Conservation (phyloP, 1,140 invertebrate species). For the Batillaria attramentaria region DNA sequence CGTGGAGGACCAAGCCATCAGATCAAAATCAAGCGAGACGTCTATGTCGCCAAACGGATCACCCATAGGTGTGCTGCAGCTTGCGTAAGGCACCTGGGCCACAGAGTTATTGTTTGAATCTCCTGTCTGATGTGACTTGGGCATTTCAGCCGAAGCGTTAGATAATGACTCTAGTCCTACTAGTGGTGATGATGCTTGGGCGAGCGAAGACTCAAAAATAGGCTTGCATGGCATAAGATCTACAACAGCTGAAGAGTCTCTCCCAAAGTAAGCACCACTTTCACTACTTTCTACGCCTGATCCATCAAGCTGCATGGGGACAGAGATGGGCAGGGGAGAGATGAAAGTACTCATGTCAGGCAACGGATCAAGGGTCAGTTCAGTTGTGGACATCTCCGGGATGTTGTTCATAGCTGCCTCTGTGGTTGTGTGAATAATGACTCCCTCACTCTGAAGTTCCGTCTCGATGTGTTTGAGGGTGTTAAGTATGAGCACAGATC, state of each 20-base stretch:
- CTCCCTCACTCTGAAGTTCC: constrained; percentile 88
- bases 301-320: constrained; percentile 20
- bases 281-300: neutral
- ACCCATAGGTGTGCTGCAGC: neutral
- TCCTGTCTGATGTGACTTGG: constrained; percentile 4
- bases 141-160: too few relatives aligned
- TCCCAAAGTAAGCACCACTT: neutral
- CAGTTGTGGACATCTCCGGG: constrained; percentile 34
- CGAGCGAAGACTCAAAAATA: too few relatives aligned
- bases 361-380: constrained; percentile 54
- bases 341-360: constrained; percentile 40
- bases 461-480: constrained; percentile 91
- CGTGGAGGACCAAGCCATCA: constrained; percentile 7
- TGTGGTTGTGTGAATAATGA: constrained; percentile 55
- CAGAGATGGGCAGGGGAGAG: neutral
- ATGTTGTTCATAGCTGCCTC: constrained; percentile 53
- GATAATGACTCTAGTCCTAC: too few relatives aligned
- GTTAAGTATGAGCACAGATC: constrained; percentile 95
- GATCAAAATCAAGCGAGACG: neutral
- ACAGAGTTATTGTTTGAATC: constrained; percentile 29
- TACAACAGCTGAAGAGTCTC: constrained; percentile 17
- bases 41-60: constrained; percentile 8
- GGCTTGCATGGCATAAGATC: constrained; percentile 23
- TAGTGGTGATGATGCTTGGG: too few relatives aligned
- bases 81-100: constrained; percentile 17